Evolutionary conservation across 2,888 invertebrate genomes (phyloP), one percentile per base, ranked within the genome.

Genomic region (Lycia hirtaria): DNA sequence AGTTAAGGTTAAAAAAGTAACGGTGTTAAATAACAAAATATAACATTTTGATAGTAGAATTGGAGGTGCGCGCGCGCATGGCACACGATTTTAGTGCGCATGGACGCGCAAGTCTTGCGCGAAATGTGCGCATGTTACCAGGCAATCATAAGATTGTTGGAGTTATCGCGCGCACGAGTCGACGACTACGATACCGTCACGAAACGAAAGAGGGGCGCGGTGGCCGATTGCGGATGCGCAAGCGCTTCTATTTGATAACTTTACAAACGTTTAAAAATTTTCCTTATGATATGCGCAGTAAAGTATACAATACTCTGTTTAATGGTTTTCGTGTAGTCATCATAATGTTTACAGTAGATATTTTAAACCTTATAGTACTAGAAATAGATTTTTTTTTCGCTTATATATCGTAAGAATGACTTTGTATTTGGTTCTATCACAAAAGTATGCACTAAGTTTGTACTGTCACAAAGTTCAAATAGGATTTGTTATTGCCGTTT

Each of bases 101-200:
- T 81, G 80, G 80, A 77, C 78, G 81, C 81, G 81, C 81, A 79
- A 58, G 81, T 84, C 85, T 88, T 92, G 92, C 91, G 91, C 91
- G 89, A 90, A 89, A 84, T 83, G 90, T 91, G 92, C 92, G 90
- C 92, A 84, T 83, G 73, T 73, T 86, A 88, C 88, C 72, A 88
- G 88, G 88, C 72, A 68, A 63, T 33, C 79, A 87, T 80, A 69
- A 72, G 52, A 15, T 47, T 26, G 28, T 55, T 63, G 69, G 73
- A 71, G 60, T 44, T 63, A 15, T 10, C 28, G 37, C 41, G 51
- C 45, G 33, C 37, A 30, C 33, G 51, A 40, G 33, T 33, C 48
- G 40, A 33, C 44, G 50, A 24, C 12, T 12, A 44, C 56, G 56
- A 58, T 51, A 59, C 63, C 40, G 33, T 5, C 3, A 40, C 60